phyloP scores from a whole-genome alignment of 2,797 vertebrate species.

The Anabas testudineus region DNA sequence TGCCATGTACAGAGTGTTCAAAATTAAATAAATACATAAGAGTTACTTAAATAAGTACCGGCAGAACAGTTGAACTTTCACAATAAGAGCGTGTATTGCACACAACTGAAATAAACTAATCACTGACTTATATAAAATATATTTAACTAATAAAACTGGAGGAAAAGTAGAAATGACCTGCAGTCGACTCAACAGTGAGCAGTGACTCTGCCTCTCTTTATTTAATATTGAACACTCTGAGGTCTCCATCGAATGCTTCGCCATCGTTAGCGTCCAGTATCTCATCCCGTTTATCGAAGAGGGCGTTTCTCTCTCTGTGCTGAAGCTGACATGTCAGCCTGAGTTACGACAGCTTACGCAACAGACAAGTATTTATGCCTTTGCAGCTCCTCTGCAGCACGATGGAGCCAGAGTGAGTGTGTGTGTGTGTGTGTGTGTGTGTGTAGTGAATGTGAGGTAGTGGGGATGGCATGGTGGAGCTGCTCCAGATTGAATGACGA shows the following conservation, averaged over 20 bases:
- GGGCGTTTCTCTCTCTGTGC: not conserved
- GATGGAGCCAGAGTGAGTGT: slow-evolving; percentile 6
- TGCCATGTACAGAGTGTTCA: slow-evolving; percentile 5
- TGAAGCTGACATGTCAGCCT: slow-evolving; percentile 15
- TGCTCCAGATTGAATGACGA: slow-evolving; percentile 2
- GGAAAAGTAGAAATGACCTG: not conserved
- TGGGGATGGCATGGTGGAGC: not conserved
- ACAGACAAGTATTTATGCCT: slow-evolving; percentile 26
- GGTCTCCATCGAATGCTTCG: slow-evolving; percentile 7
- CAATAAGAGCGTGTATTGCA: not conserved
- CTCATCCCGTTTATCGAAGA: not conserved
- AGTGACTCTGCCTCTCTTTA: not conserved
- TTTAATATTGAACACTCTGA: slow-evolving; percentile 39
- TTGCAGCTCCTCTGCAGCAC: slow-evolving; percentile 19
- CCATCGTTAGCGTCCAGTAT: not conserved
- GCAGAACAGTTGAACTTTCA: slow-evolving; percentile 12
- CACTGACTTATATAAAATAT: not conserved
- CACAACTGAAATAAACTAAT: not conserved
- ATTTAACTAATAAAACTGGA: not conserved
- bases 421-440: slow-evolving; percentile 14
- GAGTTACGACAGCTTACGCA: slow-evolving; percentile 43
- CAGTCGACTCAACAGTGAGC: not conserved
- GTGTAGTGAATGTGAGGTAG: not conserved
- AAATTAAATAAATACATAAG: slow-evolving; percentile 6
- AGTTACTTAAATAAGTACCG: not conserved